phyloP scores from a whole-genome alignment of 2,113 vertebrate species.

The Saccopteryx leptura region DNA sequence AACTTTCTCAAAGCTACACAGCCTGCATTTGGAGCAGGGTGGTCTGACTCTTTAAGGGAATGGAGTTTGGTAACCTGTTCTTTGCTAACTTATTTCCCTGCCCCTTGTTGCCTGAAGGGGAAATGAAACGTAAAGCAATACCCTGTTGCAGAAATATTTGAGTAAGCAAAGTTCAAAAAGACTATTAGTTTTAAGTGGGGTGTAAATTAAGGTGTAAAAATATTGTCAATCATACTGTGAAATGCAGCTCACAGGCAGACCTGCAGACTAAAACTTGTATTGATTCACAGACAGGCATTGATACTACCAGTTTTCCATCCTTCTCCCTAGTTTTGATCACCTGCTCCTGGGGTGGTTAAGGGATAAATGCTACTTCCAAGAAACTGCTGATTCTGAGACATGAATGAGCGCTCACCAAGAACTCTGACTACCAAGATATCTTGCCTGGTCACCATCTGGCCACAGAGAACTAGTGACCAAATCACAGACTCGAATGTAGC shows the following conservation, averaged over 20 bases:
- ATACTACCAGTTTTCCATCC: neutral
- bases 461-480: neutral
- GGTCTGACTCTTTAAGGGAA: neutral
- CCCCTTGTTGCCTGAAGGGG: neutral
- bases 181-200: neutral
- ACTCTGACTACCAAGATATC: neutral
- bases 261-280: neutral
- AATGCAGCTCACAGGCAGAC: neutral
- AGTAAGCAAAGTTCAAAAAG: neutral
- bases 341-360: neutral
- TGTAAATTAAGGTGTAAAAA: neutral
- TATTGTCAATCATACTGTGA: neutral
- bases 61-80: neutral
- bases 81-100: neutral
- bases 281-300: neutral
- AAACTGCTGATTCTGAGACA: neutral
- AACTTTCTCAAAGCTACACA: neutral
- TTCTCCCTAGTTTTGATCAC: neutral
- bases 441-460: neutral
- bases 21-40: neutral
- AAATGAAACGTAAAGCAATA: conserved; percentile 8
- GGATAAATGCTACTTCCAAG: neutral
- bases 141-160: neutral
- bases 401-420: neutral
- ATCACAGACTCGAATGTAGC: neutral